A percentile compares a stretch with the other conserved stretches of the same genome.
Conservation (phyloP, 2,113 vertebrate genomes). For the Otocyon megalotis region DNA sequence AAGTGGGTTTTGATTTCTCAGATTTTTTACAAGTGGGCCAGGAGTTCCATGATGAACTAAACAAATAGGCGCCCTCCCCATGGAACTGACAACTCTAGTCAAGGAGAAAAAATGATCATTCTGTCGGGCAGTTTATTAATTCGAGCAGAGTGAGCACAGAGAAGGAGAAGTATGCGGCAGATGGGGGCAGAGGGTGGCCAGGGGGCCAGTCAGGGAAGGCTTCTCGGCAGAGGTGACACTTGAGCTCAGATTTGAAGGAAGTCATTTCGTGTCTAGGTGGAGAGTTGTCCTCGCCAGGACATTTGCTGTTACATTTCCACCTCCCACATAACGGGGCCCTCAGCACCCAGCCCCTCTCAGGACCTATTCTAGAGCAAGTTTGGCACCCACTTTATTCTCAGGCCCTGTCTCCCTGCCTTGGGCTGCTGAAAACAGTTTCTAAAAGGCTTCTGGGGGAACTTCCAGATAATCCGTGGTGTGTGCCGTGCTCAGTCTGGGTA, state of each 20-base stretch:
- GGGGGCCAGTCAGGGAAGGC: background rate
- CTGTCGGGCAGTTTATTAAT: background rate
- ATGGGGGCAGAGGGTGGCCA: background rate
- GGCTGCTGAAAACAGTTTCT: background rate
- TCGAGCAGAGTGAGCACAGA: background rate
- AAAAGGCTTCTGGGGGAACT: background rate
- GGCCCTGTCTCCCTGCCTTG: background rate
- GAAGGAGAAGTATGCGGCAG: background rate
- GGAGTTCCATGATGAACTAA: background rate
- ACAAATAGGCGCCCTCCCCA: background rate
- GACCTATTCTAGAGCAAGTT: background rate
- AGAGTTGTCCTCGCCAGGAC: background rate
- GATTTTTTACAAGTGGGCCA: background rate
- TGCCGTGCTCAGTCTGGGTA: fast-evolving
- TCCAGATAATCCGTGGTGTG: background rate
- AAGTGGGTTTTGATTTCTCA: background rate
- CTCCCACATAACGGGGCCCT: background rate
- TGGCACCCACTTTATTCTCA: background rate
- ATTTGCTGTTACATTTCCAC: background rate
- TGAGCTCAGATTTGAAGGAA: background rate
- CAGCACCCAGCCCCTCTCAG: background rate
- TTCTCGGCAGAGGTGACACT: background rate
- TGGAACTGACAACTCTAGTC: background rate
- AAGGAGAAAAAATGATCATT: background rate
- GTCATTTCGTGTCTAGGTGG: background rate